A percentile compares a stretch with the other conserved stretches of the same genome.
Evolutionary conservation across 2,113 vertebrate genomes (phyloP).

Genomic region (Callospermophilus lateralis): DNA sequence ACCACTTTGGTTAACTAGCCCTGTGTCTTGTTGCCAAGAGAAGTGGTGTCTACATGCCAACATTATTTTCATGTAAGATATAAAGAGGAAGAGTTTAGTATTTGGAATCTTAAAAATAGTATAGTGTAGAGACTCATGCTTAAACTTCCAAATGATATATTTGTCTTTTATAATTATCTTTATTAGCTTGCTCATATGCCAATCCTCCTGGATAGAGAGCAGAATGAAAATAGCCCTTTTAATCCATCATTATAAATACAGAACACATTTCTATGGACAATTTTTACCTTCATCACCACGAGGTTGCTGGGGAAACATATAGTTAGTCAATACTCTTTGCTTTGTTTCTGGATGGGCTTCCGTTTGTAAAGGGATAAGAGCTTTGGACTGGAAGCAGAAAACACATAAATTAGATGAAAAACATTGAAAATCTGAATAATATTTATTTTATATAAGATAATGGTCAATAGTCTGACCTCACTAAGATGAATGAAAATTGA

Average conservation of each 20-base stretch:
- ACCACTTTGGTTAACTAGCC: neutral
- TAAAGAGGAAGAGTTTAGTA: slow-evolving; percentile 1
- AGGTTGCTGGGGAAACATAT: slow-evolving; percentile 99
- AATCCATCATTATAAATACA: neutral
- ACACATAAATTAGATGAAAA: slow-evolving; percentile 22
- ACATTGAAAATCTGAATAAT: neutral
- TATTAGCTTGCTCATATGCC: neutral
- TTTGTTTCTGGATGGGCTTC: slow-evolving; percentile 99
- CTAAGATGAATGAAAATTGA: neutral
- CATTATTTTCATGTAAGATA: neutral
- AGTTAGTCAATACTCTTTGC: slow-evolving; percentile 99
- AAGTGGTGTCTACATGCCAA: neutral
- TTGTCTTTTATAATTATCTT: neutral
- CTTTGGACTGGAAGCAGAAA: slow-evolving; percentile 94
- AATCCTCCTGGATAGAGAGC: neutral
- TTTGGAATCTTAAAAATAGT: slow-evolving; percentile 52
- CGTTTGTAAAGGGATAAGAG: slow-evolving; percentile 98
- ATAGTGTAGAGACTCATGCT: neutral
- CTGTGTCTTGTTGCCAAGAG: neutral
- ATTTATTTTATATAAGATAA: neutral
- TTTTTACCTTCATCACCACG: slow-evolving; percentile 96
- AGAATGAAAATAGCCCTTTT: neutral
- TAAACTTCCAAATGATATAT: neutral
- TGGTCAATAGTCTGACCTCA: neutral
- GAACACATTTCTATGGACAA: neutral